A percentile compares a stretch with the other conserved stretches of the same genome.
Conservation (phyloP, 2,888 invertebrate species). For the Pristionchus mayeri region DNA sequence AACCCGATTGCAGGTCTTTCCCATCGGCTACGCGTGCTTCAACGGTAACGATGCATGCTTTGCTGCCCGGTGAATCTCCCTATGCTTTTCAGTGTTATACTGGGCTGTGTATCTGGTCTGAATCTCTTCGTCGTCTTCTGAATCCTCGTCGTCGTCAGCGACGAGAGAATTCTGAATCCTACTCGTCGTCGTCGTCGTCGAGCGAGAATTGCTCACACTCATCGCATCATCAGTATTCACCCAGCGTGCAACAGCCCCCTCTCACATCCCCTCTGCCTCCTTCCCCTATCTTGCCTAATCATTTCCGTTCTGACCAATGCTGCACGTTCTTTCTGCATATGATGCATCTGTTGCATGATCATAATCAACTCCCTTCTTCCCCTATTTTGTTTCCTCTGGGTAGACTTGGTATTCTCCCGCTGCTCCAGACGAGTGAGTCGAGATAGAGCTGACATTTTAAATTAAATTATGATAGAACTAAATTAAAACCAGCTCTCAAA, state of each 20-base stretch:
- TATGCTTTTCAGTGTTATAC: constrained; percentile 72
- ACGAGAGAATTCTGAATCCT: not conserved
- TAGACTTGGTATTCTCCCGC: too few species aligned
- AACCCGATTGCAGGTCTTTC: constrained; percentile 69
- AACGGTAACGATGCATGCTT: constrained; percentile 62
- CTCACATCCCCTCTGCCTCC: not conserved
- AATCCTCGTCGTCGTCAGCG: not conserved
- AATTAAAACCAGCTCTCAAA: too few species aligned
- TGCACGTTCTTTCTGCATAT: constrained; percentile 2
- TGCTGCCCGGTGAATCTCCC: constrained; percentile 30
- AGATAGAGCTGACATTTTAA: too few species aligned
- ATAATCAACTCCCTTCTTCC: not conserved
- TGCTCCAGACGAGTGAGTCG: too few species aligned
- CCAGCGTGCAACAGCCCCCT: constrained; percentile 11
- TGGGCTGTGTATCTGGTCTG: constrained; percentile 75
- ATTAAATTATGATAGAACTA: too few species aligned
- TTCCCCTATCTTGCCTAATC: not conserved
- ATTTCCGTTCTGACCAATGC: not conserved
- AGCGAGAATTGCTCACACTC: constrained; percentile 1
- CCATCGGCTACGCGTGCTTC: constrained; percentile 75
- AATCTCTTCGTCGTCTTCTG: constrained; percentile 51
- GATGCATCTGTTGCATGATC: constrained; percentile 34
- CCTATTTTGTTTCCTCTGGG: not conserved
- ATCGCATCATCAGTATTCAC: constrained; percentile 44
- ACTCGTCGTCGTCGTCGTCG: not conserved